Evolutionary conservation across 2,888 invertebrate species (phyloP), one percentile per base, ranked within the genome.

Genomic region (Lasioglossum morio): DNA sequence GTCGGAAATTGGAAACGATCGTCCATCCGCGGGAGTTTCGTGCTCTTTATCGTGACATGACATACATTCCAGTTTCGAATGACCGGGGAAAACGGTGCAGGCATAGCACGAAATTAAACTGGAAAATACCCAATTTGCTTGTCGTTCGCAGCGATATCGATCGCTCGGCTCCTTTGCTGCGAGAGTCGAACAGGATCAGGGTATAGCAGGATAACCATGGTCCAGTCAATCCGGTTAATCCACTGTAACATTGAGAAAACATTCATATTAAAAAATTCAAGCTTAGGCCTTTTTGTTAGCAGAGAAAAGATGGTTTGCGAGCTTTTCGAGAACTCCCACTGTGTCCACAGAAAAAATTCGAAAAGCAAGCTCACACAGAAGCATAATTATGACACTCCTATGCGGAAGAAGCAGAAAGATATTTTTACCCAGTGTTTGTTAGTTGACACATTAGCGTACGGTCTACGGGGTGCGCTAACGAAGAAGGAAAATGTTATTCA

Each of bases 61-160:
- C 66, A 34, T 30, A 66, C 34, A 34, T 66, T 66, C 34, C 66
- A 30, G 66, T 66, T 34, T 66, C 30, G 66, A 66, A 66, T 34
- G 30, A 66, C 66, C 2, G 19, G 2, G 2, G 34, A 30, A 30
- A 34, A 27, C 30, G 63, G 30, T 30, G 12, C 30, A 30, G 34
- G 8, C 16, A 34, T 16, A 34, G 66, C 16, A 66, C 66, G 19
- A 19, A 66, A 34, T 66, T 66, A 34, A 66, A 34, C 66, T 16
- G 66, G 66, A 34, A 66, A 66, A 66, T 66, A 66, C 19, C 19
- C 30, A 66, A 60, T 60, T 60, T 60, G 60, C 60, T 60, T 60
- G 60, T 27, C 60, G 60, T 60, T 60, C 27, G 60, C 60, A 60
- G 27, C 60, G 60, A 27, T 60, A 60, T 60, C 60, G 60, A 60